A percentile compares a stretch with the other conserved stretches of the same genome.
Conservation (phyloP, 2,888 invertebrate genomes). For the Orthosia incerta region DNA sequence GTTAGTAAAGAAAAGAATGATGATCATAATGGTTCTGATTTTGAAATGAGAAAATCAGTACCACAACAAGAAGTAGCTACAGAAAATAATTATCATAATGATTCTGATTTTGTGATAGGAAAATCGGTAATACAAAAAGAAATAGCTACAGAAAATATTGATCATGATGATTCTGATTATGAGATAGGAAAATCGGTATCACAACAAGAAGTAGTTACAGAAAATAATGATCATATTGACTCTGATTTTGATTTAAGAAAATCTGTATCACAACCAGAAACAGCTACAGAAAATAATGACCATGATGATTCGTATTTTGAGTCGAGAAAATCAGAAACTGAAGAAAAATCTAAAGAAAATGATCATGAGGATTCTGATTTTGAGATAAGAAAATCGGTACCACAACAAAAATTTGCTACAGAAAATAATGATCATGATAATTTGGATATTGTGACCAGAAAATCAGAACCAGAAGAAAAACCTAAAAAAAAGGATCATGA, state of each 20-base stretch:
- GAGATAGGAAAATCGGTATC: background rate
- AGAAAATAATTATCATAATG: background rate
- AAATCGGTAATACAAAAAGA: background rate
- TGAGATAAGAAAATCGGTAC: background rate
- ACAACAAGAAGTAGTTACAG: background rate
- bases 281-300: background rate
- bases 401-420: background rate
- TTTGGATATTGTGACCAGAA: background rate
- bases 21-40: background rate
- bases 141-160: background rate
- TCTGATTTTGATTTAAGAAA: background rate
- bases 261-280: background rate
- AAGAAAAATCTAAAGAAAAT: background rate
- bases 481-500: background rate
- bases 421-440: conserved; percentile 1
- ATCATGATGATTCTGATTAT: background rate
- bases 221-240: background rate
- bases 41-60: background rate
- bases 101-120: background rate
- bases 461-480: background rate
- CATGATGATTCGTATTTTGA: background rate
- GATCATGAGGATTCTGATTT: background rate
- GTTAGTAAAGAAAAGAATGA: background rate
- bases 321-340: background rate
- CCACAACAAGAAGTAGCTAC: background rate